phyloP scores from a whole-genome alignment of 2,113 vertebrate genomes.

The Cepphus grylle region DNA sequence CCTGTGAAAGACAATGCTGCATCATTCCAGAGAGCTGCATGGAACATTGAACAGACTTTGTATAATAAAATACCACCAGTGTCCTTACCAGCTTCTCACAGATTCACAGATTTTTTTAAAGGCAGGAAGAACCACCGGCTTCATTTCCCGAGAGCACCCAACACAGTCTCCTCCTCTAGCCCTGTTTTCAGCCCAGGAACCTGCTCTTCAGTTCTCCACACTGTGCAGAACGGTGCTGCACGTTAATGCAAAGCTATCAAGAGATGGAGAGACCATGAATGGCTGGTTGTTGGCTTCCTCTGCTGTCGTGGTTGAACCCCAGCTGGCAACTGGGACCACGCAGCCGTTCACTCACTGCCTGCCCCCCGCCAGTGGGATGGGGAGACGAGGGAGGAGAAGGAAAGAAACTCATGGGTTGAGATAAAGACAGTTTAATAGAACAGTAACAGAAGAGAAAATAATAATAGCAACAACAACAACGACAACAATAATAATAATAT shows the following conservation, averaged over 20 bases:
- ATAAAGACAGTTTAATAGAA: neutral
- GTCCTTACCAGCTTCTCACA: neutral
- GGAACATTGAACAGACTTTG: neutral
- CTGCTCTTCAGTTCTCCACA: neutral
- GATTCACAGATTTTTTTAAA: neutral
- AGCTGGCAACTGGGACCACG: neutral
- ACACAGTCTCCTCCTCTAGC: neutral
- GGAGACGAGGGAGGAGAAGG: neutral
- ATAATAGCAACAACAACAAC: neutral
- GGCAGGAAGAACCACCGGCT: neutral
- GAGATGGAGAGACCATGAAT: neutral
- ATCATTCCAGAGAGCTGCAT: neutral
- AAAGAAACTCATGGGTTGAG: neutral
- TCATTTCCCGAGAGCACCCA: neutral
- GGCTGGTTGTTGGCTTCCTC: accelerated
- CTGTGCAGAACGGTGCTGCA: neutral
- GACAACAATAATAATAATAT: neutral
- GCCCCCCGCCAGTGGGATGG: neutral
- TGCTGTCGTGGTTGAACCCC: neutral
- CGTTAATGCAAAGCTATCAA: neutral
- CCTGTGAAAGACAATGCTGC: neutral
- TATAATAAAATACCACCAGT: neutral
- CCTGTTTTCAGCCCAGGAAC: neutral
- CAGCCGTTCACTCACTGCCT: neutral
- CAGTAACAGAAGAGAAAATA: neutral